Percentiles rank a stretch among this genome's conserved stretches.
Evolutionary conservation across 2,888 invertebrate genomes (phyloP).

Genomic region (Osmoderma eremita): DNA sequence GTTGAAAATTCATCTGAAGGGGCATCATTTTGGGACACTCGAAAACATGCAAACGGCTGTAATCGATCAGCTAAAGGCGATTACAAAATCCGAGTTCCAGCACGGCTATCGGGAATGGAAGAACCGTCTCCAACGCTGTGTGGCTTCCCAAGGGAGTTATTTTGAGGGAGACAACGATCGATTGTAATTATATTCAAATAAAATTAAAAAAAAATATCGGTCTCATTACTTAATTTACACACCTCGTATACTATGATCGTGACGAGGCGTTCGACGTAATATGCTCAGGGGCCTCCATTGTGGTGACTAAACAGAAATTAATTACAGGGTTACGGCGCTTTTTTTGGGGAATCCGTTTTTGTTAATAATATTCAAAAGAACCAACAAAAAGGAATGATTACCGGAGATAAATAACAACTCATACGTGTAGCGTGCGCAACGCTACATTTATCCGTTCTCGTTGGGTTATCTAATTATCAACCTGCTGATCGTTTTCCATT

Average conservation of each 20-base stretch:
- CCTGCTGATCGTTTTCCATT: constrained; percentile 10
- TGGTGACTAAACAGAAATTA: constrained; percentile 34
- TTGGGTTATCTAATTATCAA: constrained; percentile 19
- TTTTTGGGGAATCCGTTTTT: constrained; percentile 1
- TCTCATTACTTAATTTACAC: too few species aligned
- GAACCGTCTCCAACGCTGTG: too few species aligned
- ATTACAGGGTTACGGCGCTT: constrained; percentile 9
- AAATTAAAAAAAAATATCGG: too few species aligned
- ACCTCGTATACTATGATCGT: constrained; percentile 4
- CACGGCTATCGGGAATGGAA: too few species aligned
- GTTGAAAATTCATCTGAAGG: too few species aligned
- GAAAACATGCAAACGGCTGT: too few species aligned
- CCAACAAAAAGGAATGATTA: not conserved
- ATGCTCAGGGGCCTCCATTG: not conserved
- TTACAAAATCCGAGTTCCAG: too few species aligned
- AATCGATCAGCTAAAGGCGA: too few species aligned
- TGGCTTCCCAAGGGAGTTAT: too few species aligned
- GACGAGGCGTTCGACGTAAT: constrained; percentile 20
- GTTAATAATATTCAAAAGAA: not conserved
- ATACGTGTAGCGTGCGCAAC: constrained; percentile 11
- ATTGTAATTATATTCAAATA: too few species aligned
- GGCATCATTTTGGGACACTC: too few species aligned
- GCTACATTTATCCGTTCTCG: constrained; percentile 19
- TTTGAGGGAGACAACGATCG: too few species aligned
- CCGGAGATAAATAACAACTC: constrained; percentile 13